Evolutionary conservation across 2,797 vertebrate species (phyloP).

Genomic region (Schizopygopsis pylzovi): DNA sequence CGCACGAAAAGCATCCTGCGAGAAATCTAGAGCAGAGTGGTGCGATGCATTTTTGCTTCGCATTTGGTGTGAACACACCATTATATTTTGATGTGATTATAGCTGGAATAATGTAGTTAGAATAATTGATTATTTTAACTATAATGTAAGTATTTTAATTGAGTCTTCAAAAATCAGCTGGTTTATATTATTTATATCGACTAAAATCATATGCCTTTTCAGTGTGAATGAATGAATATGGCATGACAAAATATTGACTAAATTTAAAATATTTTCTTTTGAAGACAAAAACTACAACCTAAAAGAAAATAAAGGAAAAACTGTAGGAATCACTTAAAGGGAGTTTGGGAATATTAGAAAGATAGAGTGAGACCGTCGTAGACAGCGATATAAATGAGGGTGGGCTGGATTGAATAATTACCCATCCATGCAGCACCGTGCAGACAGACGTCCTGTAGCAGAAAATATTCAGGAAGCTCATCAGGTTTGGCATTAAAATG

Average conservation of each 20-base stretch:
- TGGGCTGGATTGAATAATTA: constrained; percentile 52
- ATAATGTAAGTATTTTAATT: not conserved
- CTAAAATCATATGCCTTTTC: not conserved
- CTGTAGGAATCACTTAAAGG: not conserved
- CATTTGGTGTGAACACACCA: no score
- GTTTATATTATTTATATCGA: not conserved
- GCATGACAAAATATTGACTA: not conserved
- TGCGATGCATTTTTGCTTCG: not conserved
- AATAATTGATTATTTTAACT: not conserved
- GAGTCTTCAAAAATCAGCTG: no score
- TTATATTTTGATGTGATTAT: constrained; percentile 28
- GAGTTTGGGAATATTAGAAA: constrained; percentile 26
- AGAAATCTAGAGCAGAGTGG: not conserved
- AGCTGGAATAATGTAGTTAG: constrained; percentile 41
- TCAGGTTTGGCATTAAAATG: constrained; percentile 46
- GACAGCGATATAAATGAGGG: constrained; percentile 46
- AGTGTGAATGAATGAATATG: not conserved
- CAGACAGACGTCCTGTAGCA: constrained; percentile 44
- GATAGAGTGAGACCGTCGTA: constrained; percentile 26
- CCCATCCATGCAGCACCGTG: not conserved
- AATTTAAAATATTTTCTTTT: not conserved
- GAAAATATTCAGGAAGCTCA: constrained; percentile 40
- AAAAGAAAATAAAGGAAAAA: not conserved
- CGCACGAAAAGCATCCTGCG: not conserved
- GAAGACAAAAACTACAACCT: not conserved